These are phyloP conservation scores for Myripristis jacobus DNA, from an alignment of 2,797 vertebrate species.

Conservation along the genomic window DNA sequence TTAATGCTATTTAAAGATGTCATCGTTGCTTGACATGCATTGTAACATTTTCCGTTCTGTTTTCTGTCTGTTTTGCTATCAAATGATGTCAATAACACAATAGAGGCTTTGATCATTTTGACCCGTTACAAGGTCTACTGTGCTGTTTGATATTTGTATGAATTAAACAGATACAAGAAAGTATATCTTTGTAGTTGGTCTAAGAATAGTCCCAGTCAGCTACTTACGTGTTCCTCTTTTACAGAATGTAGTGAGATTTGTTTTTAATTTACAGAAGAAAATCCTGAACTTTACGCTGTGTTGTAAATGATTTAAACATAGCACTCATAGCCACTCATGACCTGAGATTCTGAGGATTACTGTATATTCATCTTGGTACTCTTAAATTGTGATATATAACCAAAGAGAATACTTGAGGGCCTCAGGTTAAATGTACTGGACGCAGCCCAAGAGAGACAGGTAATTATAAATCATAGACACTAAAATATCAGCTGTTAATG, in stretches of 20 bases:
- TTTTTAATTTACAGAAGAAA: background rate
- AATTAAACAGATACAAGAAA: constrained; percentile 78
- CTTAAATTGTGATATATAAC: too few relatives aligned
- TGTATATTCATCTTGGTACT: too few relatives aligned
- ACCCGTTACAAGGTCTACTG: constrained; percentile 80
- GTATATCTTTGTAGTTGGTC: constrained; percentile 43
- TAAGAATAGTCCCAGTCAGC: constrained; percentile 6
- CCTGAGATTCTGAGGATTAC: too few relatives aligned
- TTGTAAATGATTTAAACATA: too few relatives aligned
- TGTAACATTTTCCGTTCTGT: constrained; percentile 81
- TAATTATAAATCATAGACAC: too few relatives aligned
- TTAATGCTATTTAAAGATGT: constrained; percentile 86
- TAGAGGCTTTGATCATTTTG: constrained; percentile 83
- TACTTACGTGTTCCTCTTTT: background rate
- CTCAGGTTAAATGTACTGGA: too few relatives aligned
- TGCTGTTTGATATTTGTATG: constrained; percentile 81
- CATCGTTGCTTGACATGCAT: constrained; percentile 83
- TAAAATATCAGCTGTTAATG: too few relatives aligned
- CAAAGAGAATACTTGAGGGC: too few relatives aligned
- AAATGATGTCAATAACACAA: constrained; percentile 83
- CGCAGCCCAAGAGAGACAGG: too few relatives aligned
- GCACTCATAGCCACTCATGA: too few relatives aligned
- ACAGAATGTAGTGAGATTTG: background rate
- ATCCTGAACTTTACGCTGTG: background rate
- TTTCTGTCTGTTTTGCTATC: constrained; percentile 77